Conservation (phyloP, 2,113 vertebrate species). For the Mus spicilegus region DNA sequence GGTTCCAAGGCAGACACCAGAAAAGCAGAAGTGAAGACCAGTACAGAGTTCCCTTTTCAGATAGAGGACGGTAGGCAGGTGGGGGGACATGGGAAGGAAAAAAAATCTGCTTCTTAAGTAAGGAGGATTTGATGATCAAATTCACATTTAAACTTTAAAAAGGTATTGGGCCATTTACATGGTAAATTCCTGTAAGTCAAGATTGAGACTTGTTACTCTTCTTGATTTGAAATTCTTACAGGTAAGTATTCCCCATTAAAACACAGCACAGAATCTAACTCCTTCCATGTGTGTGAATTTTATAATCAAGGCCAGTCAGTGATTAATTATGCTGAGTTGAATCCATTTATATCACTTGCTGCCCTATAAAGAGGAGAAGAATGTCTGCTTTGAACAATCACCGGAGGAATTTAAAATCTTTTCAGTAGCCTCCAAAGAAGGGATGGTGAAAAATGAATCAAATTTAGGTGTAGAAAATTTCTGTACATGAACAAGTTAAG, state of each 20-base stretch:
- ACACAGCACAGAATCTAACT: background rate
- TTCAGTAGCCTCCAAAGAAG: background rate
- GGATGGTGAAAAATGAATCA: background rate
- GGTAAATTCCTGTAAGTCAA: background rate
- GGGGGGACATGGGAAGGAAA: background rate
- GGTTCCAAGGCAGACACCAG: background rate
- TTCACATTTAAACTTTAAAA: background rate
- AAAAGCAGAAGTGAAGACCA: background rate
- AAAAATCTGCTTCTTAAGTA: background rate
- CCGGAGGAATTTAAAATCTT: slow-evolving; percentile 11
- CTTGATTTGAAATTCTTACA: background rate
- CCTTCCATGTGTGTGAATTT: background rate
- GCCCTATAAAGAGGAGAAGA: background rate
- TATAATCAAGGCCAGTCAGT: background rate
- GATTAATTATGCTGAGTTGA: background rate
- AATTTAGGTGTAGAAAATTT: background rate
- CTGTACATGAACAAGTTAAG: background rate
- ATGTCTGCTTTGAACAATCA: background rate
- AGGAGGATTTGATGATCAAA: background rate
- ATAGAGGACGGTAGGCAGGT: background rate
- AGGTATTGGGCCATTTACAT: background rate
- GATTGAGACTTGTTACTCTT: background rate
- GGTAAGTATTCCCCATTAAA: background rate
- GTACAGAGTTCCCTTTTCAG: background rate
- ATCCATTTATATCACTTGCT: background rate